A percentile compares a stretch with the other conserved stretches of the same genome.
Conservation (phyloP, 2,797 vertebrate species). For the Peromyscus melanophrys region DNA sequence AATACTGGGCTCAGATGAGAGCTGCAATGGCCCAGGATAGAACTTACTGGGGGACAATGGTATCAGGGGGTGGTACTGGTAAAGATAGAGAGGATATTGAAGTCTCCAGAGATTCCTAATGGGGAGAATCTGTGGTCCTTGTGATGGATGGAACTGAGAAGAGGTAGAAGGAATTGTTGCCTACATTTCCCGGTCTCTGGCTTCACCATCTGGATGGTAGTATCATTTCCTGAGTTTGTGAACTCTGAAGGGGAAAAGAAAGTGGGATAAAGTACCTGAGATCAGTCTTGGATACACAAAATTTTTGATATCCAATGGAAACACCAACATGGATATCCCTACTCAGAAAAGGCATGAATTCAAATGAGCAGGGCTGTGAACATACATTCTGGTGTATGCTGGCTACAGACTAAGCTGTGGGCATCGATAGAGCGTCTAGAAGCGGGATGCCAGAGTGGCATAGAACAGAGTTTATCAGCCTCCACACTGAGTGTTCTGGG, state of each 20-base stretch:
- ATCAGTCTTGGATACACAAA: not conserved
- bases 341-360: not conserved
- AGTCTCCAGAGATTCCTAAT: not conserved
- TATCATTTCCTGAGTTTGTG: not conserved
- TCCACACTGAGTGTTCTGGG: not conserved
- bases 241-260: not conserved
- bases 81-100: not conserved
- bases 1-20: not conserved
- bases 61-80: rapidly evolving
- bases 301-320: not conserved
- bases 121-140: not conserved
- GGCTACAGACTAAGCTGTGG: not conserved
- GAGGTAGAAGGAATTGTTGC: not conserved
- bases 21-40: not conserved
- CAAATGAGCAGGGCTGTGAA: not conserved
- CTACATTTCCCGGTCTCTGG: not conserved
- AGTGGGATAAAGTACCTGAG: not conserved
- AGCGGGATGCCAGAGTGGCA: not conserved
- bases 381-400: not conserved
- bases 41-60: not conserved
- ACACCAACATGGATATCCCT: not conserved
- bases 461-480: not conserved
- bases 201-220: not conserved
- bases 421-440: not conserved
- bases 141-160: not conserved